Evolutionary conservation across 2,113 vertebrate genomes (phyloP).

Genomic region (Microcebus lehilahytsara): DNA sequence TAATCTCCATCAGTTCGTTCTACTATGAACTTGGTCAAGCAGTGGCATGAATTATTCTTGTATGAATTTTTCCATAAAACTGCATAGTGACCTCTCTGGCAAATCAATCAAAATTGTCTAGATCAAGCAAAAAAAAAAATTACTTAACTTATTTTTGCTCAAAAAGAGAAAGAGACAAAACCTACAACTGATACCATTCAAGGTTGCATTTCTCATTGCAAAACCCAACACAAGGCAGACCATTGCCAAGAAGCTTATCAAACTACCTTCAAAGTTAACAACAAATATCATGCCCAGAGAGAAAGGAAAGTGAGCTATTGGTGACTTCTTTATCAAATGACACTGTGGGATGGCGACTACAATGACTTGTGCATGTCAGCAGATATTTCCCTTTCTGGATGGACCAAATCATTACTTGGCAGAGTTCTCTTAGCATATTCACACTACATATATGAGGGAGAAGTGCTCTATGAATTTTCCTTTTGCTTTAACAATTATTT

Average conservation of each 20-base stretch:
- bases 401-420: neutral
- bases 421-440: neutral
- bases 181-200: neutral
- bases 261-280: neutral
- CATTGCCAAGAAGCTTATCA: neutral
- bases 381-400: neutral
- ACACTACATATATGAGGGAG: neutral
- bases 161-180: neutral
- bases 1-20: neutral
- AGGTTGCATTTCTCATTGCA: neutral
- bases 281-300: neutral
- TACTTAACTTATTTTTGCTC: neutral
- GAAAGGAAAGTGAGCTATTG: neutral
- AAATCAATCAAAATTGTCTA: neutral
- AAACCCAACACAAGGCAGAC: neutral
- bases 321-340: neutral
- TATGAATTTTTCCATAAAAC: neutral
- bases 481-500: neutral
- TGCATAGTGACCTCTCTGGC: neutral
- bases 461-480: neutral
- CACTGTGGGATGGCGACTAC: rapidly evolving
- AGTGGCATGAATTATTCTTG: neutral
- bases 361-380: neutral
- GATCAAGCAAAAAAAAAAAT: neutral
- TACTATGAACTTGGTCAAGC: neutral